Evolutionary conservation across 2,888 invertebrate species (phyloP).

Genomic region (Limnephilus rhombicus): DNA sequence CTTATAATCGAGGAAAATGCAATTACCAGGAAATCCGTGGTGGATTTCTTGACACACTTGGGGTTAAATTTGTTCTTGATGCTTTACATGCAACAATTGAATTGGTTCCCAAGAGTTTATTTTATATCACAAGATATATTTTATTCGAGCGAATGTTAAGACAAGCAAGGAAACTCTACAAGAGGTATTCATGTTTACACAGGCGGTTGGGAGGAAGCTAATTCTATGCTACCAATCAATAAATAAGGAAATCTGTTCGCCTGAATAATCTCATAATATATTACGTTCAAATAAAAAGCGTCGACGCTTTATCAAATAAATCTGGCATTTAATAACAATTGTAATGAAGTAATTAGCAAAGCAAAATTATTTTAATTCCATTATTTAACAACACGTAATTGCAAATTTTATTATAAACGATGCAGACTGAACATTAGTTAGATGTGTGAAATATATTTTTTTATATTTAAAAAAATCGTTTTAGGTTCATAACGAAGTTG

Average conservation of each 20-base stretch:
- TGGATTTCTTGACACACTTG: too few relatives aligned
- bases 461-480: neutral
- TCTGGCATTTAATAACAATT: neutral
- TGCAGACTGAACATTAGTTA: neutral
- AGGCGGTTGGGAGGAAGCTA: neutral
- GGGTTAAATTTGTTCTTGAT: too few relatives aligned
- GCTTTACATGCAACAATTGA: too few relatives aligned
- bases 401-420: neutral
- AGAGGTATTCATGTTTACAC: neutral
- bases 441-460: neutral
- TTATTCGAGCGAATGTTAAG: neutral
- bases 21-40: too few relatives aligned
- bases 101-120: neutral
- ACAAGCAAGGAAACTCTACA: neutral
- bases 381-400: neutral
- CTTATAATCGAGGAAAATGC: too few relatives aligned
- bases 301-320: neutral
- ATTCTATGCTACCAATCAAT: neutral
- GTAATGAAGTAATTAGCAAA: neutral
- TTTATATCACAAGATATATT: neutral
- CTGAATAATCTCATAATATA: neutral
- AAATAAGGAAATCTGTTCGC: neutral
- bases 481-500: neutral
- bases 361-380: neutral
- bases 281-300: neutral